phyloP scores from a whole-genome alignment of 2,797 vertebrate genomes.

The Rousettus madagascariensis region DNA sequence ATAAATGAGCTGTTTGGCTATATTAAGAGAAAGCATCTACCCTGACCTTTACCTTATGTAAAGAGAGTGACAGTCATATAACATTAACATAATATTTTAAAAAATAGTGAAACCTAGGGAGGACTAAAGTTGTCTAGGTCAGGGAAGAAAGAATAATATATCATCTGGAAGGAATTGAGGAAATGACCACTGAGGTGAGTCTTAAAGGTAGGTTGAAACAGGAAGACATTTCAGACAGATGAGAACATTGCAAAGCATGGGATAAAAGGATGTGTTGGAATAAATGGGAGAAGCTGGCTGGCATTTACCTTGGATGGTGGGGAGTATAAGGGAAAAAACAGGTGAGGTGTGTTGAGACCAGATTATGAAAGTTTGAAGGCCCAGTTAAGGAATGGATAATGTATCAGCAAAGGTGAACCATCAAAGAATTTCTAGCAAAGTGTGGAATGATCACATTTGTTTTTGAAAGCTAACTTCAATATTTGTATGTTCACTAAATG shows the following conservation, averaged over 20 bases:
- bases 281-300: neutral
- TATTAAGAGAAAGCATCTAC: slow-evolving; percentile 5
- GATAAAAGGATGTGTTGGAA: neutral
- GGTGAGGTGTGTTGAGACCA: neutral
- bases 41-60: slow-evolving; percentile 8
- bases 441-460: neutral
- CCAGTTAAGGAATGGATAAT: neutral
- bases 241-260: neutral
- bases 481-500: neutral
- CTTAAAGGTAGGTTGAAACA: neutral
- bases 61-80: neutral
- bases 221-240: neutral
- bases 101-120: neutral
- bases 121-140: neutral
- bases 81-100: neutral
- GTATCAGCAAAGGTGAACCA: neutral
- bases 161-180: neutral
- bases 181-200: neutral
- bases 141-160: neutral
- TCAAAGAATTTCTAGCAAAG: slow-evolving; percentile 3
- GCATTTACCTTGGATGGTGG: neutral
- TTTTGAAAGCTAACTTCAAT: slow-evolving; percentile 33
- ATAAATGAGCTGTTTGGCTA: neutral
- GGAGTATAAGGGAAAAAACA: neutral
- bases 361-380: neutral